Evolutionary conservation across 1,140 invertebrate species (phyloP), one percentile per base, ranked within the genome.

Genomic region (Trinorchestia longiramus): DNA sequence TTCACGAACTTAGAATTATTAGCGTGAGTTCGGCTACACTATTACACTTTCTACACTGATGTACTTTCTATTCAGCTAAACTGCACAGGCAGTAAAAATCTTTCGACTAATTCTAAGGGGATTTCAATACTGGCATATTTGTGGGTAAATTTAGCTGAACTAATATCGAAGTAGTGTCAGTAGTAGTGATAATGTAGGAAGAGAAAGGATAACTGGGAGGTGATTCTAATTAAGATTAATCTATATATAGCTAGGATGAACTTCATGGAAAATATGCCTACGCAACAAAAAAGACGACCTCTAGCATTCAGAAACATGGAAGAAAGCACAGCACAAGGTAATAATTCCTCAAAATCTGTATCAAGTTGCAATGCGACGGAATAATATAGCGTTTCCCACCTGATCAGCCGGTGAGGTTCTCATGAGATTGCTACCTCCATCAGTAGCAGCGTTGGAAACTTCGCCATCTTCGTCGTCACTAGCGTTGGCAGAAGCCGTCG

Each of bases 401-500:
- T 98, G 98, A 97, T 99, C 98, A 3, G 98, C 98, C 0, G 99
- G 99, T 0, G 99, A 99, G 36, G 99, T 99, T 96, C 99, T 98
- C 95, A 99, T 97, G 42, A 96, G 92, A 96, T 97, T 95, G 0
- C 99, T 99, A 91, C 96, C 95, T 53, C 99, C 99, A 97, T 99
- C 99, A 4, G 99, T 99, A 8, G 99, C 99, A 57, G 99, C 99
- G 95, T 99, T 99, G 96, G 98, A 99, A n/a, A 98, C 98, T 97
- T 99, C 99, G 97, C 99, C 99, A 97, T 99, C 99, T 90, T 99
- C 99, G 97, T 99, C 99, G 97, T 99, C 99, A 77, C 99, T 99
- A 1, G 98, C 98, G 45, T 98, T 98, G 42, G 98, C 98, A 19
- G 98, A 99, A 17, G 98, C 98, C 41, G 98, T 98, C 0, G 98